Evolutionary conservation across 2,888 invertebrate genomes (phyloP), one percentile per base, ranked within the genome.

Genomic region (Drosophila paranaensis): DNA sequence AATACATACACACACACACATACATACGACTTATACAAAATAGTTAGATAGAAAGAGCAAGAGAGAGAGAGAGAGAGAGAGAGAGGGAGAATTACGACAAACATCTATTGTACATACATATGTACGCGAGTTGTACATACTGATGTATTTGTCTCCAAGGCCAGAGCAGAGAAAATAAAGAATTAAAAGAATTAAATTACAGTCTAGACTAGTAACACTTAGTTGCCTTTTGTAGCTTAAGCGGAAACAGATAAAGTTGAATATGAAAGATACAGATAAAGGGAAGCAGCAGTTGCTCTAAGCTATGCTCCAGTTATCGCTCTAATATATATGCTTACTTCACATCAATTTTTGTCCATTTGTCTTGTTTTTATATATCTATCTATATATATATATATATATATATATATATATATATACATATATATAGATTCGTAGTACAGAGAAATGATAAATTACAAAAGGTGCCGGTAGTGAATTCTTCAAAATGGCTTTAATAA

Each of bases 401-500:
- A 33, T 8, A 33, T n/a, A n/a, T 2, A 30, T 3, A 54, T 6
- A 20, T 42, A 42, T 39, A 2, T 27, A 27, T 37, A 37, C 20
- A 43, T 43, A 43, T 16, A 39, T 70, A 6, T 27, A 39, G 1
- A 53, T 20, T 27, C 40, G 40, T 39, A 16, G 48, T n/a, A 16
- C 8, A 58, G 46, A 56, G 60, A 48, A 65, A 39, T 25, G 42
- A 33, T 35, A 57, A 57, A 70, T 74, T 70, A 62, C 62, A 71
- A 82, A 71, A 71, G 84, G 90, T 90, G 89, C 89, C 86, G 81
- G 84, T 86, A 87, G 86, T 89, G 87, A 88, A 90, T 88, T 90
- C 90, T 89, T 88, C 88, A 85, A 85, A 88, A 88, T 89, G 87
- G 87, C 87, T 88, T 88, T 88, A 88, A 88, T 78, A 89, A 80